A percentile compares a stretch with the other conserved stretches of the same genome.
Conservation (phyloP, 2,113 vertebrate species). For the Scomber colias region DNA sequence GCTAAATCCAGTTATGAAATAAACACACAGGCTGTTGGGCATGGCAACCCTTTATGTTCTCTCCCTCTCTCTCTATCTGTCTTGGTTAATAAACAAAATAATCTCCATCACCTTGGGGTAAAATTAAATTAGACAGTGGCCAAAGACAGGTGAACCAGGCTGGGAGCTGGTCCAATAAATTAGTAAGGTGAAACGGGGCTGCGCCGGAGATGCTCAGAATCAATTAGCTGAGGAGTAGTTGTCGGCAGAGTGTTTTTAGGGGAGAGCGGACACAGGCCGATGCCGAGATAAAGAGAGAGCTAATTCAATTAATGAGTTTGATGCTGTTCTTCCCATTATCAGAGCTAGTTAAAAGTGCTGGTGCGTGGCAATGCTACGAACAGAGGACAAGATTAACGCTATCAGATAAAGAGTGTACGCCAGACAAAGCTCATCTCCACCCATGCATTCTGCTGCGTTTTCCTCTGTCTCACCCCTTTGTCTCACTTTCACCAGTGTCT, state of each 20-base stretch:
- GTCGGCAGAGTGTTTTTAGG: conserved; percentile 72
- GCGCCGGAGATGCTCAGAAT: conserved; percentile 39
- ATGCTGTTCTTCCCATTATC: conserved; percentile 80
- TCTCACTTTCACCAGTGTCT: conserved; percentile 51
- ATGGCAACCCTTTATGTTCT: neutral
- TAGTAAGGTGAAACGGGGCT: conserved; percentile 48
- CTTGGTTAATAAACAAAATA: conserved; percentile 49
- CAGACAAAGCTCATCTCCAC: conserved; percentile 76
- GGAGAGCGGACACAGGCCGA: conserved; percentile 71
- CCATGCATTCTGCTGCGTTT: conserved; percentile 38
- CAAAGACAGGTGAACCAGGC: conserved; percentile 51
- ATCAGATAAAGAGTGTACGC: conserved; percentile 75
- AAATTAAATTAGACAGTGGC: conserved; percentile 68
- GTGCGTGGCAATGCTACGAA: conserved; percentile 74
- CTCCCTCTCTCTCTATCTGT: conserved; percentile 15
- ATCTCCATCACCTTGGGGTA: conserved; percentile 46
- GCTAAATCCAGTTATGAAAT: conserved; percentile 58
- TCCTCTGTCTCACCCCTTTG: conserved; percentile 52
- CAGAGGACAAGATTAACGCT: conserved; percentile 78
- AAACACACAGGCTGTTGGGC: conserved; percentile 42
- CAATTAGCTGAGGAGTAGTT: conserved; percentile 74
- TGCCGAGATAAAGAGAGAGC: conserved; percentile 77
- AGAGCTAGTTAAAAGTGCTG: conserved; percentile 79
- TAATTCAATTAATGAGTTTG: conserved; percentile 85
- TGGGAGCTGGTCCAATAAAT: conserved; percentile 64